Evolutionary conservation across 2,113 vertebrate genomes (phyloP).

Genomic region (Ameiurus melas): DNA sequence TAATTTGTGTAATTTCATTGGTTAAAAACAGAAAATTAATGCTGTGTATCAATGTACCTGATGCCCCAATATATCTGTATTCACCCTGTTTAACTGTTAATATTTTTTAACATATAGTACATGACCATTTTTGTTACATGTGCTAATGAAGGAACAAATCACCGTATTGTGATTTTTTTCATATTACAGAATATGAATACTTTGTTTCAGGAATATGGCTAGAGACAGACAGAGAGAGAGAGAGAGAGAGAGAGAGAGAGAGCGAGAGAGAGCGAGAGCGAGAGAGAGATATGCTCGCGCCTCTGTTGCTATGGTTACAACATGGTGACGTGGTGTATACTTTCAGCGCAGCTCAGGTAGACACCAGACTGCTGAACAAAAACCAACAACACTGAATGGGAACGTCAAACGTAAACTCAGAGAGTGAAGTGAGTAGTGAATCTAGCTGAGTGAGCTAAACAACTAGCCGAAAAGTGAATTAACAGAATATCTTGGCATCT

Average conservation of each 20-base stretch:
- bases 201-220: background rate
- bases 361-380: background rate
- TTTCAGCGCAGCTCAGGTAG: background rate
- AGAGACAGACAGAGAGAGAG: no score
- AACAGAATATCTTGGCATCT: background rate
- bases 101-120: background rate
- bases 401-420: background rate
- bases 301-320: conserved; percentile 16
- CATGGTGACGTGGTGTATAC: background rate
- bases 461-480: background rate
- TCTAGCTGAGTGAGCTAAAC: background rate
- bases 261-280: background rate
- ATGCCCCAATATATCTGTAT: no score
- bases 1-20: background rate
- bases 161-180: background rate
- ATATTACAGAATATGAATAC: background rate
- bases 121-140: background rate
- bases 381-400: background rate
- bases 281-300: background rate
- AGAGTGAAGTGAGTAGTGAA: background rate
- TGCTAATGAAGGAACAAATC: background rate
- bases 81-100: background rate
- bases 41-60: no score
- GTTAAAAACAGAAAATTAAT: background rate
- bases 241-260: background rate